phyloP scores from a whole-genome alignment of 2,888 invertebrate genomes.

The Heterodera filipjevi region DNA sequence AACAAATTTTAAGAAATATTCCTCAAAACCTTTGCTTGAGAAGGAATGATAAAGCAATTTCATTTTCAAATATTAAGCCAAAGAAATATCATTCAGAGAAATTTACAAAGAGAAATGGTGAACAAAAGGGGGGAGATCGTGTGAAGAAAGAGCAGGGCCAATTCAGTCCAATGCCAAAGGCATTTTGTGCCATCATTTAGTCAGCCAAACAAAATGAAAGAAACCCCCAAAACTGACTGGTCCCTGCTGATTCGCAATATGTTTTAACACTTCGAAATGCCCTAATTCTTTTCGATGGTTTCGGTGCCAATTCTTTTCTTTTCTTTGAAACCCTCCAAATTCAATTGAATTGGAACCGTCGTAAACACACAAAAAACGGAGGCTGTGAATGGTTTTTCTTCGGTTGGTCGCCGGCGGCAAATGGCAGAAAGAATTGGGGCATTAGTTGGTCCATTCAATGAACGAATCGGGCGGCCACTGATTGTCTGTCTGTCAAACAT shows the following conservation, averaged over 20 bases:
- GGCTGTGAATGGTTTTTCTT: slow-evolving; percentile 72
- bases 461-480: neutral
- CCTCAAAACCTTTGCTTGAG: neutral
- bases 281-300: too few relatives aligned
- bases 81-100: neutral
- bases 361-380: too few relatives aligned
- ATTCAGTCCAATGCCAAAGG: neutral
- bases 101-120: neutral
- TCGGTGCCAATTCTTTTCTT: too few relatives aligned
- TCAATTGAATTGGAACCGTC: neutral
- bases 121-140: neutral
- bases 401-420: neutral
- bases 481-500: slow-evolving; percentile 13
- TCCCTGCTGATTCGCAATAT: too few relatives aligned
- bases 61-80: slow-evolving; percentile 1
- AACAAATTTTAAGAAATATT: neutral
- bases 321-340: too few relatives aligned
- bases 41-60: neutral
- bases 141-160: neutral
- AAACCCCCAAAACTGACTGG: too few relatives aligned
- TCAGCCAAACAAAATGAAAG: neutral
- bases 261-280: too few relatives aligned
- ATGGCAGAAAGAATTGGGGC: too few relatives aligned
- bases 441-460: too few relatives aligned
- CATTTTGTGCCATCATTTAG: neutral